Conservation (phyloP, 1,140 invertebrate genomes). For the Odontomachus brunneus region DNA sequence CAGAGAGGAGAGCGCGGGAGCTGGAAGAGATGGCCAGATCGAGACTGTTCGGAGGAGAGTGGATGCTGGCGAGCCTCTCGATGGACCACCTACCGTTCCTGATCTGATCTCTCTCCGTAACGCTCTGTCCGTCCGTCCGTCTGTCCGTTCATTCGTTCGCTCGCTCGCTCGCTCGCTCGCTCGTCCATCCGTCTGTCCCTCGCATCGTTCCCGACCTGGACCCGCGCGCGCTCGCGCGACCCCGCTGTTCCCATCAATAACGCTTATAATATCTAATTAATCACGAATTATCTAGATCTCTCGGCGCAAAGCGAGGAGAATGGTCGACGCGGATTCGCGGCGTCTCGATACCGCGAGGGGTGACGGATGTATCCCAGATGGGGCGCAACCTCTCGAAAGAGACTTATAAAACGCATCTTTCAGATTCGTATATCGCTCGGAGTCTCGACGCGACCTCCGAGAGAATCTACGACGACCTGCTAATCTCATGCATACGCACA, state of each 20-base stretch:
- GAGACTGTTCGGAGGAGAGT: slow-evolving; percentile 56
- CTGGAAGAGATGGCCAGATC: slow-evolving; percentile 59
- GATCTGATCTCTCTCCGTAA: slow-evolving; percentile 83
- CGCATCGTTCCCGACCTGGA: slow-evolving; percentile 53
- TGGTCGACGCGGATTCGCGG: slow-evolving; percentile 1
- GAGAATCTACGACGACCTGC: not conserved
- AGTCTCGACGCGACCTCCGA: not conserved
- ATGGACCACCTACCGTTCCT: slow-evolving; percentile 85
- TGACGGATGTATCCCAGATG: slow-evolving; percentile 34
- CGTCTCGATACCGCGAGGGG: not conserved
- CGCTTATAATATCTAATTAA: slow-evolving; percentile 85
- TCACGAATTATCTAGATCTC: slow-evolving; percentile 85
- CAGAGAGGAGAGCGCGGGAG: slow-evolving; percentile 33
- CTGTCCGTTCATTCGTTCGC: slow-evolving; percentile 77
- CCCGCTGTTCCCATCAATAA: slow-evolving; percentile 84
- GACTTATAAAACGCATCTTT: not conserved
- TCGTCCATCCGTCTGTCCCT: slow-evolving; percentile 68
- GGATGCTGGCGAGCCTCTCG: slow-evolving; percentile 75
- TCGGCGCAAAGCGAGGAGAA: slow-evolving; percentile 44
- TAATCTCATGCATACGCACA: not conserved
- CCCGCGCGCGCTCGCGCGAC: slow-evolving; percentile 57
- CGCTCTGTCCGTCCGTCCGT: slow-evolving; percentile 80
- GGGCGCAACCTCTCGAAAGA: not conserved
- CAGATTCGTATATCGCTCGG: not conserved
- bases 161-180: slow-evolving; percentile 75